Evolutionary conservation across 2,113 vertebrate species (phyloP).

Genomic region (Scomber scombrus): DNA sequence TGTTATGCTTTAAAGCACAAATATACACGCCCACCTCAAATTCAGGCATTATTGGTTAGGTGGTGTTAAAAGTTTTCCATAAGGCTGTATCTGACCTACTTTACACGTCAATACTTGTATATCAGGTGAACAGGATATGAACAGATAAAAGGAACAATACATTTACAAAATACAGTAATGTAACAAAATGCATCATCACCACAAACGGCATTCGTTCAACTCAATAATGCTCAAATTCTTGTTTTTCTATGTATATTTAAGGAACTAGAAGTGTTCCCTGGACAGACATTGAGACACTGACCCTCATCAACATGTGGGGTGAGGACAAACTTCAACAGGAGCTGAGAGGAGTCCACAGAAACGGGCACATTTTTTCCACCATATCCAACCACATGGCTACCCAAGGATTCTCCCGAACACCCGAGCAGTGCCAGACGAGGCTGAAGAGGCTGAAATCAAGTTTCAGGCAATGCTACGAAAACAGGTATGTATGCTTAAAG

Average conservation of each 20-base stretch:
- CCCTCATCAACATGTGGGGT: conserved; percentile 81
- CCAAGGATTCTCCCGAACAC: conserved; percentile 77
- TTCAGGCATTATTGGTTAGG: too few relatives aligned
- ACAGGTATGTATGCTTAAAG: conserved; percentile 63
- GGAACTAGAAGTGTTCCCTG: conserved; percentile 78
- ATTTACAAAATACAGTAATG: too few relatives aligned
- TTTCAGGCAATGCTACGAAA: conserved; percentile 83
- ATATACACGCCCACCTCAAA: too few relatives aligned
- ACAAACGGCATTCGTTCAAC: too few relatives aligned
- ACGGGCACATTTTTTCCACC: conserved; percentile 76
- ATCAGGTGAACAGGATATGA: too few relatives aligned
- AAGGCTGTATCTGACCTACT: too few relatives aligned
- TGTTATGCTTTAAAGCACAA: too few relatives aligned
- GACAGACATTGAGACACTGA: conserved; percentile 79
- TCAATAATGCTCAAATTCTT: not conserved
- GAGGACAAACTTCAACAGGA: conserved; percentile 76
- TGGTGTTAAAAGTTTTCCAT: too few relatives aligned
- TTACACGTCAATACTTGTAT: too few relatives aligned
- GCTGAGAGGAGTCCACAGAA: conserved; percentile 73
- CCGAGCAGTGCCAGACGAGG: conserved; percentile 82
- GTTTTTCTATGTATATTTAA: conserved; percentile 18
- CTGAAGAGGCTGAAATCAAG: conserved; percentile 79
- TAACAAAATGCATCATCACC: too few relatives aligned
- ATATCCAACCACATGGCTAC: conserved; percentile 78
- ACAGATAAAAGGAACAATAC: too few relatives aligned